Evolutionary conservation across 1,140 invertebrate species (phyloP), one percentile per base, ranked within the genome.

Genomic region (Bombus haemorrhoidalis): DNA sequence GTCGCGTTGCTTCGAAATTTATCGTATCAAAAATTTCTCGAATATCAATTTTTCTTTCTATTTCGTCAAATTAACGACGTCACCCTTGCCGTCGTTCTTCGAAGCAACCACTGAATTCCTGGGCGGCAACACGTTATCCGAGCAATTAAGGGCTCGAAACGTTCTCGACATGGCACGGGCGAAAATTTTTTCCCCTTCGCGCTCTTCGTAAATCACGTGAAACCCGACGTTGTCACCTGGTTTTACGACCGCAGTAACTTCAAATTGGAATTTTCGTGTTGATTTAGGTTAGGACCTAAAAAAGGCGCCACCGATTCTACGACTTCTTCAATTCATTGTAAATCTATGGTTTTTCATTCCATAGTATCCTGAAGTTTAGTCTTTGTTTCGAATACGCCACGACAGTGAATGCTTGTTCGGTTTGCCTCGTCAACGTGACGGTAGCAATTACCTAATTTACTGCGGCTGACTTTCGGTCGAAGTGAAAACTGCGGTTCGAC

Each of bases 361-460:
- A 18, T 0, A 12, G 28, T 28, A 5, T 18, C 13, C 4, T 12
- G 4, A 6, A 28, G 22, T 5, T 53, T 1, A 3, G 32, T 3
- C 43, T 32, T 43, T 39, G 64, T 28, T 32, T 53, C 25, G 39
- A 28, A 43, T 4, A 9, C 12, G 68, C 0, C 18, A 39, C n/a
- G 18, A 13, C 22, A 28, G 3, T 2, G 3, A 43, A 9, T 5
- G 22, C 34, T 32, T 15, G 28, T 66, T 25, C 18, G 41, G 5
- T 78, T 89, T 69, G 37, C 47, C 25, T 28, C 25, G 5, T 64
- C 71, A 62, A 43, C 68, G 43, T 10, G 12, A 62, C 83, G 37
- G 57, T 53, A 13, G 72, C 53, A 76, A 79, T 90, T 91, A 90
- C 86, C 88, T 91, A 90, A 93, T 93, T 92, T 91, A 89, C 87